Conservation (phyloP, 2,888 invertebrate genomes). For the Caenorhabditis sp. region DNA sequence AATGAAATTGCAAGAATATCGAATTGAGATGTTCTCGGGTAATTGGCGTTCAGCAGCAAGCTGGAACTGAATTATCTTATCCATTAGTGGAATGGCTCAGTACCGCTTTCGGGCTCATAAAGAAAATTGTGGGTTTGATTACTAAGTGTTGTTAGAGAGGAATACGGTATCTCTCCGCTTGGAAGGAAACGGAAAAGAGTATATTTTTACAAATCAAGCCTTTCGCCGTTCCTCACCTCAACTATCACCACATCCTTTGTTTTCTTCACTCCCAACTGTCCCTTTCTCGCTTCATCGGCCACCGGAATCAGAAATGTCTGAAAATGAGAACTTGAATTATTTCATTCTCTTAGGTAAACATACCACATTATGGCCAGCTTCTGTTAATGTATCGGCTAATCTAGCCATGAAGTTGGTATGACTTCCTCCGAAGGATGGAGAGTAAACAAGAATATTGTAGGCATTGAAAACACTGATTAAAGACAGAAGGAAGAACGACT, state of each 20-base stretch:
- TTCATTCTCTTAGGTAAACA: not conserved
- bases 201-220: too few relatives aligned
- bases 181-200: too few relatives aligned
- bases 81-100: too few relatives aligned
- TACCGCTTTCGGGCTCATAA: too few relatives aligned
- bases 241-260: conserved; percentile 55
- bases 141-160: too few relatives aligned
- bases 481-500: conserved; percentile 7
- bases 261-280: conserved; percentile 40
- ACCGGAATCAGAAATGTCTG: conserved; percentile 55
- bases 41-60: too few relatives aligned
- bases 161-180: too few relatives aligned
- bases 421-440: conserved; percentile 63
- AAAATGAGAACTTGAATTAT: not conserved
- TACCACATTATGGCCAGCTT: conserved; percentile 66
- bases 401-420: conserved; percentile 69
- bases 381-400: conserved; percentile 61
- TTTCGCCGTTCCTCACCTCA: conserved; percentile 32
- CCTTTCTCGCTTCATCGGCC: conserved; percentile 46
- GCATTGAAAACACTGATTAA: conserved; percentile 21
- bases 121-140: too few relatives aligned
- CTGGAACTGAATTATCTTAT: too few relatives aligned
- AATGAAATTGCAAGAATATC: not conserved
- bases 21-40: too few relatives aligned
- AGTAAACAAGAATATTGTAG: conserved; percentile 65